These are phyloP conservation scores for Tragelaphus imberbis DNA, from an alignment of 2,113 vertebrate genomes.

Conservation along the genomic window DNA sequence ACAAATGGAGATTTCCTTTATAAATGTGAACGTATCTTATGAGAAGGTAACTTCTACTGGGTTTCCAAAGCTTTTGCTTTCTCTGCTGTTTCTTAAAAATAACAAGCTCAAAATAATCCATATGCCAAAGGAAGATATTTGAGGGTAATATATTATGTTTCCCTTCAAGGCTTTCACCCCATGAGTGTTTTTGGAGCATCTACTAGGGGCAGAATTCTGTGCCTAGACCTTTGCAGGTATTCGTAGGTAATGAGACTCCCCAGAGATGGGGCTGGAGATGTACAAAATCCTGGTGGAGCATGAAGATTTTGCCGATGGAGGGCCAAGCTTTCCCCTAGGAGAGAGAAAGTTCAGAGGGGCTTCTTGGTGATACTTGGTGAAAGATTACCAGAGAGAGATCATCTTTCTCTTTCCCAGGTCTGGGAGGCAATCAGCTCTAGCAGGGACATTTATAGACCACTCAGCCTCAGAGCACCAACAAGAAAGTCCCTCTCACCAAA, in stretches of 20 bases:
- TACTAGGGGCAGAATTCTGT: background rate
- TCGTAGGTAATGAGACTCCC: background rate
- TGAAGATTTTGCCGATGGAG: background rate
- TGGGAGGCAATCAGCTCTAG: background rate
- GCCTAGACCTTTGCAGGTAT: background rate
- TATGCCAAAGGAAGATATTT: background rate
- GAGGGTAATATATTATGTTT: background rate
- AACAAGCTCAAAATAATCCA: background rate
- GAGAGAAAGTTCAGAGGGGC: background rate
- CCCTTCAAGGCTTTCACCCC: background rate
- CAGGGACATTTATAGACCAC: background rate
- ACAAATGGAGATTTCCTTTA: background rate
- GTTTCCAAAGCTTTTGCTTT: background rate
- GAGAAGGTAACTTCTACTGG: background rate
- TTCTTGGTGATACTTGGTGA: background rate
- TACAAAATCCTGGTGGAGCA: background rate
- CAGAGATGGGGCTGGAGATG: background rate
- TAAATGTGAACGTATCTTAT: background rate
- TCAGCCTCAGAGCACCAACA: background rate
- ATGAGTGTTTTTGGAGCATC: background rate
- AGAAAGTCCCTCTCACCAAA: background rate
- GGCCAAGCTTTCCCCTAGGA: background rate
- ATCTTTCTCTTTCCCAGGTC: background rate
- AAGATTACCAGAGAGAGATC: background rate
- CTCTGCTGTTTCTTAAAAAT: background rate